Base-by-base conservation (phyloP, 2,797 vertebrate species). In the Brachymystax lenok region DNA sequence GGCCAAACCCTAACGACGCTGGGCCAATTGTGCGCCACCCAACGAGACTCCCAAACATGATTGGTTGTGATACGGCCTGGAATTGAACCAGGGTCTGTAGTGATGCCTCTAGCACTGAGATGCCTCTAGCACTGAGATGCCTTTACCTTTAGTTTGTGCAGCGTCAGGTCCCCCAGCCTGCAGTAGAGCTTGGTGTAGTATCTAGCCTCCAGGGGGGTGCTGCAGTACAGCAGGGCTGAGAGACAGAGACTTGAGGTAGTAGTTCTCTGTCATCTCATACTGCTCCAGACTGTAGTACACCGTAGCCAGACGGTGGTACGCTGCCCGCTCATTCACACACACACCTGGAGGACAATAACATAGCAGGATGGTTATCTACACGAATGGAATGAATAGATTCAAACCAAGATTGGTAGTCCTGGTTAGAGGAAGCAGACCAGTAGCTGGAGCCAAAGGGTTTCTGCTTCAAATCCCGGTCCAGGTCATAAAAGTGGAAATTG, bases 221-320 rank as follows among this genome's bases (percentile, higher is more conserved):
- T 97, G 92, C 85, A 98, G 81, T 63, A 89, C 72, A 0, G 90
- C 83, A 0, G 96, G 91, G 61, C 80, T 94, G 78, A 98, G 90
- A 59, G 96, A 95, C 71, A 99, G 90, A 0, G 96, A 96, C 93
- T 96, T 98, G 85, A 99, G 92, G 89, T 98, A 99, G 93, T 97
- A 98, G 89, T 99, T 97, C 88, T 99, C 97, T 16, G 97, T 96
- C 96, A 99, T 93, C 93, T 99, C 97, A 1, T 95, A 96, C 89
- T 97, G 96, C 67, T 94, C 90, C 81, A 97, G 90, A 71, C 82
- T 92, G 80, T 96, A 96, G 85, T 98, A 96, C 56, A 97, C 92
- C 0, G 95, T 94, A 12, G 97, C 98, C 88, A 99, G 90, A 10
- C 98, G 96, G 84, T 99, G 97, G 87, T 97, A 98, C 12, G 98